Conservation (phyloP, 2,888 invertebrate genomes). For the Melanostoma scalare region DNA sequence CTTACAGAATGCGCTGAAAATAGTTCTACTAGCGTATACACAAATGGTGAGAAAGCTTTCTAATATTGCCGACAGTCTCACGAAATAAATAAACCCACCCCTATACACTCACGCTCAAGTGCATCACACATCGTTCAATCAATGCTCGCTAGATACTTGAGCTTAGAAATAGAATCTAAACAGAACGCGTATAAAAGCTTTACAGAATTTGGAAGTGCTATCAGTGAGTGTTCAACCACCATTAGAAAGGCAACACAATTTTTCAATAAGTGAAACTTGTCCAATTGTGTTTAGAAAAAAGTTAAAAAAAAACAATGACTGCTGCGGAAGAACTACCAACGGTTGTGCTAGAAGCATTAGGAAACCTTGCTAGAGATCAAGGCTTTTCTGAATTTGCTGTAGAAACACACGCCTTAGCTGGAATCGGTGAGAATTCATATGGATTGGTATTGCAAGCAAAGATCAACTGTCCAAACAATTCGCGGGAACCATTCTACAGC, state of each 20-base stretch:
- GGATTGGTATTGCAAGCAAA: slow-evolving; percentile 74
- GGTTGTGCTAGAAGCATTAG: slow-evolving; percentile 40
- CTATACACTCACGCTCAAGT: slow-evolving; percentile 21
- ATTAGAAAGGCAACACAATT: slow-evolving; percentile 58
- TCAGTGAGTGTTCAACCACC: slow-evolving; percentile 56
- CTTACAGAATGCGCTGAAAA: slow-evolving; percentile 24
- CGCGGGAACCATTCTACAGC: slow-evolving; percentile 45
- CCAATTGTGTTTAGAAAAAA: background rate
- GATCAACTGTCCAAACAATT: slow-evolving; percentile 40
- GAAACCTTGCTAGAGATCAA: slow-evolving; percentile 6
- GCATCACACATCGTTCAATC: slow-evolving; percentile 33
- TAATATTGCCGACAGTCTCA: slow-evolving; percentile 1
- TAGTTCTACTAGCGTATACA: slow-evolving; percentile 1
- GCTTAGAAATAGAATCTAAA: slow-evolving; percentile 59
- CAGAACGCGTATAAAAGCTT: slow-evolving; percentile 69
- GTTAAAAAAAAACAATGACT: slow-evolving; percentile 19
- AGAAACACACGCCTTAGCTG: slow-evolving; percentile 52
- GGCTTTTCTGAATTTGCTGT: slow-evolving; percentile 36
- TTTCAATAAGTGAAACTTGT: background rate
- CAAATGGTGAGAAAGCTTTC: slow-evolving; percentile 12
- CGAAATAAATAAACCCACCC: slow-evolving; percentile 20
- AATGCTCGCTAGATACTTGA: slow-evolving; percentile 51
- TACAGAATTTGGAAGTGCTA: slow-evolving; percentile 47
- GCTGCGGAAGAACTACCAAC: slow-evolving; percentile 36
- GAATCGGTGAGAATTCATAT: slow-evolving; percentile 75